Base-by-base conservation (phyloP, 2,113 vertebrate species). In the Psittacula cyanocephala region DNA sequence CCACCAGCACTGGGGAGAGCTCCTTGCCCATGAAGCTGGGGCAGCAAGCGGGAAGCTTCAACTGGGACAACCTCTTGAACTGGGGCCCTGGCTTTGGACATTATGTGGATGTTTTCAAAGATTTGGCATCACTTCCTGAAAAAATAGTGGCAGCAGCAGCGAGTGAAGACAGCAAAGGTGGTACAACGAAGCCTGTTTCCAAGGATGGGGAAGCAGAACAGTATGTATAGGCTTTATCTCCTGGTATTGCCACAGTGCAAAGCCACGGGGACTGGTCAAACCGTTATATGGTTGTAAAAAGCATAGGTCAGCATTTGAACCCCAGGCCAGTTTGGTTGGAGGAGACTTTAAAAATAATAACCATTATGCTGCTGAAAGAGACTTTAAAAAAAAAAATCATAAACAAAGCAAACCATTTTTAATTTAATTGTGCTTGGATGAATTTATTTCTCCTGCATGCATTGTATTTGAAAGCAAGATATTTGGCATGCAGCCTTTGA, bases 41-140 rank as follows among this genome's bases (percentile, higher is more conserved):
- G 33, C 98, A 98, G 83, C 99, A 97, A 41, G 98, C 98, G 0
- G 99, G 98, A 59, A 98, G 92, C 94, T 99, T 99, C 97, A 99
- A 99, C 97, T 99, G 99, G 99, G 99, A 99, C 98, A 99, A 98
- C 96, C 98, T 99, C 74, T 98, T 99, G 98, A 99, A 99, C 99
- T 99, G 99, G 99, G 99, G 99, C 72, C 99, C 99, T 0, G 99
- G 99, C 37, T 99, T 99, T 55, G 99, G 99, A 91, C 99, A 99
- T 97, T 99, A 99, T 28, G 99, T 99, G 46, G 99, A 99, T 47
- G 99, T 99, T 94, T 99, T 99, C 97, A 99, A 99, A 95, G 99
- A 99, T 98, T 96, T 99, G 95, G 99, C 99, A 44, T 98, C 98
- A 43, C 99, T 99, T 70, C 99, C 99, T 2, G 99, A 99, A 95